Percentiles rank a stretch among this genome's conserved stretches.
These are phyloP conservation scores for Callipepla squamata DNA, from an alignment of 2,113 vertebrate genomes.

Conservation along the genomic window DNA sequence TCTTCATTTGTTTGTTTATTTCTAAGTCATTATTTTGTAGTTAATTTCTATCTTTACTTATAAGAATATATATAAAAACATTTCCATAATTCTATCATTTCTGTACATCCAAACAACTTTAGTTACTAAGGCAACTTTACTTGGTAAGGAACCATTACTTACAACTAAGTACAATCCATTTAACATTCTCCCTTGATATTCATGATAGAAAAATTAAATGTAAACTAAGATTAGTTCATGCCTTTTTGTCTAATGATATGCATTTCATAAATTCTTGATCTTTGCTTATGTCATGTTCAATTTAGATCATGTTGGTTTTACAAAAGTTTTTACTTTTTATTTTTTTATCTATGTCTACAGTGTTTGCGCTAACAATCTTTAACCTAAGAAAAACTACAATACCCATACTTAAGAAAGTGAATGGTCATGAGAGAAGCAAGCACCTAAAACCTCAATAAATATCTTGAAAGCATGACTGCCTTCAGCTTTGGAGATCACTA, in stretches of 20 bases:
- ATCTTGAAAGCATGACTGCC: background rate
- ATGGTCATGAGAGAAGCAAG: rapidly evolving
- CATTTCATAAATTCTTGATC: background rate
- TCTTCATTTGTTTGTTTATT: background rate
- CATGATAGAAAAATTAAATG: background rate
- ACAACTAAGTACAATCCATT: background rate
- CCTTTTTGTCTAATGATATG: background rate
- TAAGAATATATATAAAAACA: background rate
- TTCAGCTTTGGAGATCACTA: background rate
- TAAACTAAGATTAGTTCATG: background rate
- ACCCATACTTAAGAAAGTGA: background rate
- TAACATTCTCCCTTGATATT: background rate
- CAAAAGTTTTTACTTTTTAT: background rate
- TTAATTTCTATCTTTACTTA: background rate
- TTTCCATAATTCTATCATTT: background rate
- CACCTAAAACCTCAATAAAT: background rate
- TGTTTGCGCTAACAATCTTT: background rate
- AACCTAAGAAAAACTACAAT: background rate
- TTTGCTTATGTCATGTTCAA: background rate
- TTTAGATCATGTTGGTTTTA: background rate
- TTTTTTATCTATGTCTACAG: background rate
- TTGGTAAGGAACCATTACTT: background rate
- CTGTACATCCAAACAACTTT: background rate
- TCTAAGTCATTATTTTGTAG: background rate
- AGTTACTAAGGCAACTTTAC: background rate